Evolutionary conservation across 2,888 invertebrate species (phyloP), one percentile per base, ranked within the genome.

Genomic region (Endomychus coccineus): DNA sequence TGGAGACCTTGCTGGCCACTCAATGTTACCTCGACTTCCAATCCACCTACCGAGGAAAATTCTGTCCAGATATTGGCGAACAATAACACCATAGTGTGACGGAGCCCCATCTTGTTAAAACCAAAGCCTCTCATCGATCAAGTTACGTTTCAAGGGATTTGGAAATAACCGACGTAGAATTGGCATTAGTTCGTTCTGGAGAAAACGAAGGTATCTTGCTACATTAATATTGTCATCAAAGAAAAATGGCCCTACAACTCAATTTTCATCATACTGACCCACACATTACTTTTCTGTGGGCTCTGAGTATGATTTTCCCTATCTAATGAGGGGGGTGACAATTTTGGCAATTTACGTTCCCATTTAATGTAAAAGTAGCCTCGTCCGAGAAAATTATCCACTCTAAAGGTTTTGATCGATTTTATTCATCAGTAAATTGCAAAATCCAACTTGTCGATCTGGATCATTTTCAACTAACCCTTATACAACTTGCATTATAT

Each of bases 1-100:
- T 4, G 38, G 41, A 11, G 38, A 37, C 22, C 30, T 30, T 9
- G 35, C 28, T 23, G 38, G 41, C 37, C 41, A 43, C 12, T 27
- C 33, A 23, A 32, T 42, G 15, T 6, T 9, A n/a, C 34, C 35
- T 21, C 42, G 10, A 29, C 38, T 36, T 3, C 36, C 35, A 6
- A 32, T 32, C 23, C 23, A 39, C 21, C 31, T 21, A 15, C 22
- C 22, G 7, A 13, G 11, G 17, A 30, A 39, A 15, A 29, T 30
- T 9, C 12, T 16, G 16, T 38, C 31, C 12, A 37, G 24, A 16
- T 31, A 39, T 10, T 36, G 14, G 6, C 29, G 14, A 15, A 39
- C 36, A n/a, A 16, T 14, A 22, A 29, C 13, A 23, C 21, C 24
- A 21, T 22, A 38, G 16, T 39, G 40, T 21, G 36, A 24, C 7